Percentiles rank a stretch among this genome's conserved stretches.
These are phyloP conservation scores for Coilia nasus DNA, from an alignment of 2,797 vertebrate species.

Conservation along the genomic window DNA sequence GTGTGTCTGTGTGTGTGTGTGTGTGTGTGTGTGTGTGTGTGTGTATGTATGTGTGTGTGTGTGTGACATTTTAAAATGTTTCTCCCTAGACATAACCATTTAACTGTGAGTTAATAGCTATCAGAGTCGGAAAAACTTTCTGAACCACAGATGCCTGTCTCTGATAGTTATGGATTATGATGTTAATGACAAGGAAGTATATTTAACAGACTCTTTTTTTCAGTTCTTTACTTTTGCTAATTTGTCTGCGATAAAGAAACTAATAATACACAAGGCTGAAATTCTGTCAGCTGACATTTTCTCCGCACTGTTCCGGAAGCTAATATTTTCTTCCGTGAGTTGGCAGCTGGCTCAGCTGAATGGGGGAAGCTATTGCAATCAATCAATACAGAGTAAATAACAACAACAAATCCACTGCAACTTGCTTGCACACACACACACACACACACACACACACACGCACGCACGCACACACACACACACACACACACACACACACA, in stretches of 20 bases:
- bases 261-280: background rate
- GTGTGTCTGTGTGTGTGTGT: background rate
- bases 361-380: background rate
- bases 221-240: background rate
- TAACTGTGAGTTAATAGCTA: background rate
- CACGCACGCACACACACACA: background rate
- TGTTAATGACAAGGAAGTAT: background rate
- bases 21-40: no score
- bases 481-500: background rate
- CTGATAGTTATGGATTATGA: background rate
- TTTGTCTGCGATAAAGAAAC: background rate
- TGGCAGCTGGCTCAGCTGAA: constrained; percentile 4
- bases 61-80: background rate
- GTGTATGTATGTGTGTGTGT: no score
- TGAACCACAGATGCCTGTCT: background rate
- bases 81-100: background rate
- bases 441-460: background rate
- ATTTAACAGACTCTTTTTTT: background rate
- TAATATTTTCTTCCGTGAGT: background rate
- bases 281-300: background rate
- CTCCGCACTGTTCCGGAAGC: constrained; percentile 11
- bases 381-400: constrained; percentile 17
- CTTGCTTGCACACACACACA: background rate
- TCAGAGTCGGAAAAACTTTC: no score
- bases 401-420: constrained; percentile 17